Conservation (phyloP, 2,797 vertebrate genomes). For the Melanotaenia boesemani region DNA sequence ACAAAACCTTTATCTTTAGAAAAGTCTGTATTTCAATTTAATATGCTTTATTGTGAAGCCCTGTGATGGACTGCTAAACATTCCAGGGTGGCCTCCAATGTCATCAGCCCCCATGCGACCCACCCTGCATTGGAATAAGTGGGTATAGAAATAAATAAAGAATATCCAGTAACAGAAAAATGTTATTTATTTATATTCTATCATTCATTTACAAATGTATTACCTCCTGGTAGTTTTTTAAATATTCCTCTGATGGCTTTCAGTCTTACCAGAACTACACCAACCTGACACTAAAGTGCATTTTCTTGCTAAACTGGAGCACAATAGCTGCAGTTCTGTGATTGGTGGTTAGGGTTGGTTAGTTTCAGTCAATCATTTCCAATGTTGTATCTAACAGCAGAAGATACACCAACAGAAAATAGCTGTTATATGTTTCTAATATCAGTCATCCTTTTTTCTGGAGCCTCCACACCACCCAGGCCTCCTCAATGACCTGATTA, state of each 20-base stretch:
- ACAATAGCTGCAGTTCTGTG: neutral
- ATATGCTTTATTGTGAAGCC: no score
- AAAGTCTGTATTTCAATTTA: no score
- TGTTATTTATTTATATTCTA: neutral
- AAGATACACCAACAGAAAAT: constrained; percentile 1
- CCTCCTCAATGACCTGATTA: constrained; percentile 86
- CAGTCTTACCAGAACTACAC: neutral
- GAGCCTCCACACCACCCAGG: constrained; percentile 89
- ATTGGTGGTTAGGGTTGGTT: neutral
- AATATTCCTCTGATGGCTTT: neutral
- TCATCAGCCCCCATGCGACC: no score
- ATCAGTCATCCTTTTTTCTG: constrained; percentile 84
- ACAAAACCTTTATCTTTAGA: no score
- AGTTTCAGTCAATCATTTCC: neutral
- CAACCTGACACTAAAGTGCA: neutral
- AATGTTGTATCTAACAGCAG: neutral
- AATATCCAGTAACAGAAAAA: neutral
- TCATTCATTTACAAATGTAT: neutral
- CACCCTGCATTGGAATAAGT: no score
- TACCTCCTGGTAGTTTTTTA: neutral
- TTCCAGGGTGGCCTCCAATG: no score
- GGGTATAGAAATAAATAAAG: no score
- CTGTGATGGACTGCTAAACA: no score
- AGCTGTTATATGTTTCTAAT: neutral
- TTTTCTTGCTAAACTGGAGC: neutral